Evolutionary conservation across 2,113 vertebrate genomes (phyloP), one percentile per base, ranked within the genome.

Genomic region (Solea solea): DNA sequence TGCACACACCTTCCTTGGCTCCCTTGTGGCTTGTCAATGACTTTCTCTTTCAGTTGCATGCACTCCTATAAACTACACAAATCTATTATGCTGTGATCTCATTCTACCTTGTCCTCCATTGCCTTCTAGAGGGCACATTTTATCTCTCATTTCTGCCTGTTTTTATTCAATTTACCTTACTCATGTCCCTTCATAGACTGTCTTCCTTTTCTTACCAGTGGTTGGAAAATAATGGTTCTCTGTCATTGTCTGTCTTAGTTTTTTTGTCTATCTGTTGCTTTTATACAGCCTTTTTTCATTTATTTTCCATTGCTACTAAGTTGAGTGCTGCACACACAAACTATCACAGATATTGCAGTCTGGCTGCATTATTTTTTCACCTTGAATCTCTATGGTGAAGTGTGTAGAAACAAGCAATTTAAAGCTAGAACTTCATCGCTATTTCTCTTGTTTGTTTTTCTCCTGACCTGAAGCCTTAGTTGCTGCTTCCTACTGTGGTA

Each of bases 1-100:
- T 80, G 72, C 82, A 73, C 82, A 86, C 76, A 84, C 80, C 81
- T 74, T 65, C 49, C 52, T 71, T 60, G 41, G 48, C 69, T 82
- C 80, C 74, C 75, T 14, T 53, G 78, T 64, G 80, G 48, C 48
- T 76, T 42, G 46, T 77, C 72, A 27, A 69, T 54, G 49, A 69
- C 42, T 51, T 52, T 70, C 52, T 64, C 39, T 56, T 27, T 52
- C 64, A 40, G 54, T 51, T 40, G 45, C 21, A 50, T 27, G 8
- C 63, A 50, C 62, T 73, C 34, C 46, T 64, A 56, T 3, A 55
- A 5, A 50, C 39, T 16, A 45, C 42, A 62, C 59, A 45, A 59
- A 61, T 63, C 50, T 69, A 7, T 73, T 69, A 50, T 49, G 16
- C 69, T 46, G 41, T 76, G 54, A 80, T 80, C 58, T 80, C 59